phyloP scores from a whole-genome alignment of 2,113 vertebrate species.

The Oplegnathus fasciatus region DNA sequence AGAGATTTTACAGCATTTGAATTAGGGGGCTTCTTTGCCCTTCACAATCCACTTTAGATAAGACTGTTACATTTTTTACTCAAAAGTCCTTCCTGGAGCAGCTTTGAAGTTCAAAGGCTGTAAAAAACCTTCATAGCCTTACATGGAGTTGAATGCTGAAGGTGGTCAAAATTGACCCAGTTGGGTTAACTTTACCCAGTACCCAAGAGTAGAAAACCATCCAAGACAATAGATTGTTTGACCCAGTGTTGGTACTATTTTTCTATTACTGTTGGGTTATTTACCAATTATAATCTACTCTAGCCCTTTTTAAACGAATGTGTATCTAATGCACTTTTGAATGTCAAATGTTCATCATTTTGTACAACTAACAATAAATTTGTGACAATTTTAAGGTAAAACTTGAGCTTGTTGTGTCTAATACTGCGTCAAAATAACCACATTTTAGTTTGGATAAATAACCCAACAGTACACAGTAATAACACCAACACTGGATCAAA shows the following conservation, averaged over 20 bases:
- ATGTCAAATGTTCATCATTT: neutral
- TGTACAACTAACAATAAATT: neutral
- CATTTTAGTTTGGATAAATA: too few relatives aligned
- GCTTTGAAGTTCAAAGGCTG: constrained; percentile 6
- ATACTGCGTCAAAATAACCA: neutral
- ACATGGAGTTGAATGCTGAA: neutral
- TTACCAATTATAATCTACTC: neutral
- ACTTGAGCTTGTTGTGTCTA: neutral
- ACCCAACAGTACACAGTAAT: too few relatives aligned
- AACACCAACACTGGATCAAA: too few relatives aligned
- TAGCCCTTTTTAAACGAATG: neutral
- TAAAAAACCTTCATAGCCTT: neutral
- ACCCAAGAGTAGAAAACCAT: neutral
- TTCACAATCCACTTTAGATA: constrained; percentile 30
- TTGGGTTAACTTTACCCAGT: neutral
- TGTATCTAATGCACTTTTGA: neutral
- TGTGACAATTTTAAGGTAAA: neutral
- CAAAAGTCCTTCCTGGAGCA: neutral
- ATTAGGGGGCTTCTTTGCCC: constrained; percentile 5
- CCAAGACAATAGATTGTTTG: neutral
- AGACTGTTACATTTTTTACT: constrained; percentile 2
- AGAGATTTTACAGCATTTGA: neutral
- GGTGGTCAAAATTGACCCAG: neutral
- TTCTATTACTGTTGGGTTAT: neutral
- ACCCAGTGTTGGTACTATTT: neutral